Evolutionary conservation across 2,113 vertebrate species (phyloP).

Genomic region (Lutjanus erythropterus): DNA sequence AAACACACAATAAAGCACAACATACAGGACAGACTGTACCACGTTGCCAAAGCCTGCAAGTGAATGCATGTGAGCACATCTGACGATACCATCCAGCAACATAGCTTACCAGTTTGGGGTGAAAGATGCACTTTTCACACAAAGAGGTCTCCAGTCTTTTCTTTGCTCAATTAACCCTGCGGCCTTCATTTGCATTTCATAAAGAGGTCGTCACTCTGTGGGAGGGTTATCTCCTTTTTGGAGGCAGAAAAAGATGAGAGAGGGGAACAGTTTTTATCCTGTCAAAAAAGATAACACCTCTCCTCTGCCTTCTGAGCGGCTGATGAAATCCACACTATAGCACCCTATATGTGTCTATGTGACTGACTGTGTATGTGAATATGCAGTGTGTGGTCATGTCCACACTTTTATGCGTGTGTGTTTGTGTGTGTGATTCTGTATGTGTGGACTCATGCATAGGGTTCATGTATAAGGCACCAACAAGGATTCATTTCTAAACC

Average conservation of each 20-base stretch:
- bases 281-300: conserved; percentile 90
- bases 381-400: conserved; percentile 30
- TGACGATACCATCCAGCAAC: conserved; percentile 16
- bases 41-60: neutral
- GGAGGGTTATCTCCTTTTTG: conserved; percentile 82
- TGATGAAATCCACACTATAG: conserved; percentile 89
- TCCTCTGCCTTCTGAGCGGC: conserved; percentile 91
- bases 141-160: conserved; percentile 77
- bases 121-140: conserved; percentile 77
- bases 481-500: too few relatives aligned
- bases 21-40: conserved; percentile 21
- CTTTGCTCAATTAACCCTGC: conserved; percentile 87
- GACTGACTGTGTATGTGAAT: conserved; percentile 38
- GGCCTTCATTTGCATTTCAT: conserved; percentile 91
- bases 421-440: neutral
- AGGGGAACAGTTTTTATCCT: conserved; percentile 71
- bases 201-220: conserved; percentile 76
- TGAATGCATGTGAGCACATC: conserved; percentile 7
- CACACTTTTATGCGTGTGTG: neutral
- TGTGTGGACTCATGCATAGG: neutral
- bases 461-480: conserved; percentile 21
- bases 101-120: conserved; percentile 73
- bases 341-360: conserved; percentile 60
- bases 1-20: conserved; percentile 37
- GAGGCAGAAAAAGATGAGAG: conserved; percentile 83